phyloP scores from a whole-genome alignment of 1,140 invertebrate species.

The Drosophila kurseongensis region DNA sequence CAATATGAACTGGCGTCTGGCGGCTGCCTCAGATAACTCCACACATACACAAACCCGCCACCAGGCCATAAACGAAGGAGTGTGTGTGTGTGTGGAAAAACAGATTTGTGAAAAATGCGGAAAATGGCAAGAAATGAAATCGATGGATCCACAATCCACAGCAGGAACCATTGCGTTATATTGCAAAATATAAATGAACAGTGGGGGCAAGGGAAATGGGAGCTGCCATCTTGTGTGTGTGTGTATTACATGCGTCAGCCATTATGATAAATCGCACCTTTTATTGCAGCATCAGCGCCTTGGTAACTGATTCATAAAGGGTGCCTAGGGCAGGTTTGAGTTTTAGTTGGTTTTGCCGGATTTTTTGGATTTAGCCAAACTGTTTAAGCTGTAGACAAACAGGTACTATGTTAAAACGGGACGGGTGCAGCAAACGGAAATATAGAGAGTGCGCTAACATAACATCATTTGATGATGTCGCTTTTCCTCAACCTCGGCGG shows the following conservation, averaged over 20 bases:
- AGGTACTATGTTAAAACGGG: constrained; percentile 1
- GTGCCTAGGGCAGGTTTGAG: constrained; percentile 16
- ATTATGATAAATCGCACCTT: constrained; percentile 83
- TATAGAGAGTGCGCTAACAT: constrained; percentile 32
- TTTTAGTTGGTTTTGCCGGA: constrained; percentile 23
- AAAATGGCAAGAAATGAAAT: constrained; percentile 82
- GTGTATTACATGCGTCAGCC: constrained; percentile 51
- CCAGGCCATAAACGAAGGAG: constrained; percentile 22
- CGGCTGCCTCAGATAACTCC: constrained; percentile 74
- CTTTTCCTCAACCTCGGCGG: constrained; percentile 55
- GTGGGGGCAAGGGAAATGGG: constrained; percentile 7
- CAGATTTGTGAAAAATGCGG: constrained; percentile 82
- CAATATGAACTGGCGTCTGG: constrained; percentile 80
- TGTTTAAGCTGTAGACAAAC: constrained; percentile 48
- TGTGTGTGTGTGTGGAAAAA: constrained; percentile 51
- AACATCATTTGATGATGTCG: constrained; percentile 76
- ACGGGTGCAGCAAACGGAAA: background rate
- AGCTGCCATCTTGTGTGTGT: constrained; percentile 7
- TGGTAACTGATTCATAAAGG: constrained; percentile 79
- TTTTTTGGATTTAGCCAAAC: constrained; percentile 31
- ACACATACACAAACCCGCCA: constrained; percentile 33
- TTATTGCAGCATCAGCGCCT: constrained; percentile 82
- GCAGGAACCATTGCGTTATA: constrained; percentile 70
- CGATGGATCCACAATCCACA: constrained; percentile 69
- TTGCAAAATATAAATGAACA: constrained; percentile 66